Percentiles rank a stretch among this genome's conserved stretches.
Evolutionary conservation across 2,888 invertebrate species (phyloP).

Genomic region (Reticulitermes lucifugus): DNA sequence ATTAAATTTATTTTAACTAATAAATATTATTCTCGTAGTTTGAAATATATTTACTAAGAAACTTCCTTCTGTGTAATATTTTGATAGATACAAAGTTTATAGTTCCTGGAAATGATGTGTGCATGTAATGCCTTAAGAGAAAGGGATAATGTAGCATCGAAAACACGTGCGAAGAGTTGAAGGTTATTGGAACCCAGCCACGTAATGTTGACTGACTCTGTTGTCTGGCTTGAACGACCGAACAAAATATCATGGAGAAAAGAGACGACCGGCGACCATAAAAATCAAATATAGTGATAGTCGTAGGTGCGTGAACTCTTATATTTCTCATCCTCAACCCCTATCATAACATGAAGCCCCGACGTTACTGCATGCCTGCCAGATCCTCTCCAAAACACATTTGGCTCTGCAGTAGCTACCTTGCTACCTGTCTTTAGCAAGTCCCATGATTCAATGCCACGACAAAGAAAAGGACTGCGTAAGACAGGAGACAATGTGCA

Average conservation of each 20-base stretch:
- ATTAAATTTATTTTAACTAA: too few species aligned
- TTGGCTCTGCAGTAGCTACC: conserved; percentile 27
- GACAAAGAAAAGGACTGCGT: conserved; percentile 15
- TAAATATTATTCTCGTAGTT: too few species aligned
- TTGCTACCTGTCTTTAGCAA: conserved; percentile 31
- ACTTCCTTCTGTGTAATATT: too few species aligned
- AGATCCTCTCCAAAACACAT: conserved; percentile 31
- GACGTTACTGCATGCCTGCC: background rate
- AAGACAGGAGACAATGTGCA: conserved; percentile 11
- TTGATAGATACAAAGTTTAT: too few species aligned
- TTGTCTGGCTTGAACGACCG: conserved; percentile 15
- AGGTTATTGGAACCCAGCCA: conserved; percentile 23
- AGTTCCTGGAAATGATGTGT: background rate
- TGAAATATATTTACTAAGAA: too few species aligned
- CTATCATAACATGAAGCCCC: background rate
- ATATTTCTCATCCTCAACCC: background rate
- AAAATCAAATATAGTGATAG: conserved; percentile 23
- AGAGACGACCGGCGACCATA: conserved; percentile 11
- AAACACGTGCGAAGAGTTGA: background rate
- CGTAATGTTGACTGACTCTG: conserved; percentile 16
- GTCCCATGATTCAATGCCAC: conserved; percentile 23
- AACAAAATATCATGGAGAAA: background rate
- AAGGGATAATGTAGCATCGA: too few species aligned
- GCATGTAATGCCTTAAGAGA: background rate
- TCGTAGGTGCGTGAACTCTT: background rate